Conservation (phyloP, 2,888 invertebrate genomes). For the Onthophagus sagittarius region DNA sequence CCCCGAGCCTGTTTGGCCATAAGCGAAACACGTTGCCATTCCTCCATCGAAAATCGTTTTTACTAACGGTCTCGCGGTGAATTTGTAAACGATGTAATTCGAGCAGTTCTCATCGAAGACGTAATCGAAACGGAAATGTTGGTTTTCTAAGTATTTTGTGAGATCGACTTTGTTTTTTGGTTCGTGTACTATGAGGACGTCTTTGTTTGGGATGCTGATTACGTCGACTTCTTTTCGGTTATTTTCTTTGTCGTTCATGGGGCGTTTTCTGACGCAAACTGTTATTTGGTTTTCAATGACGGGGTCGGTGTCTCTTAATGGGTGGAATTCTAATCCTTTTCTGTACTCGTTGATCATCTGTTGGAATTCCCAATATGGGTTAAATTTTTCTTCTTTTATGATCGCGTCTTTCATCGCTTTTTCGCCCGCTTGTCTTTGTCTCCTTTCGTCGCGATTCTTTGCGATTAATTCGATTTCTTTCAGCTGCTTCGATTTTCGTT, state of each 20-base stretch:
- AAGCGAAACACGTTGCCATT: slow-evolving; percentile 99
- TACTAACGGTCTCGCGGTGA: slow-evolving; percentile 96
- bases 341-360: slow-evolving; percentile 92
- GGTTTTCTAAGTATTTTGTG: slow-evolving; percentile 97
- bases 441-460: slow-evolving; percentile 89
- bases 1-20: slow-evolving; percentile 97
- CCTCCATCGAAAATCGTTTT: slow-evolving; percentile 98
- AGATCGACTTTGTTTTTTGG: slow-evolving; percentile 95
- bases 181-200: slow-evolving; percentile 81
- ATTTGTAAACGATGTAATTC: slow-evolving; percentile 96
- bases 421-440: slow-evolving; percentile 82
- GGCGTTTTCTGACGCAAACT: slow-evolving; percentile 97
- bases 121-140: slow-evolving; percentile 97
- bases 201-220: slow-evolving; percentile 91
- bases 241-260: slow-evolving; percentile 88
- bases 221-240: slow-evolving; percentile 90
- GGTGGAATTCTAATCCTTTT: slow-evolving; percentile 78
- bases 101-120: slow-evolving; percentile 94
- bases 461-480: slow-evolving; percentile 94
- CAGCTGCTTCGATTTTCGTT: slow-evolving; percentile 43
- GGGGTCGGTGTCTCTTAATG: slow-evolving; percentile 75
- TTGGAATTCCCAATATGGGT: slow-evolving; percentile 95
- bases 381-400: slow-evolving; percentile 87
- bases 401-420: slow-evolving; percentile 85
- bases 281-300: slow-evolving; percentile 93